Evolutionary conservation across 2,113 vertebrate genomes (phyloP).

Genomic region (Albula goreensis): DNA sequence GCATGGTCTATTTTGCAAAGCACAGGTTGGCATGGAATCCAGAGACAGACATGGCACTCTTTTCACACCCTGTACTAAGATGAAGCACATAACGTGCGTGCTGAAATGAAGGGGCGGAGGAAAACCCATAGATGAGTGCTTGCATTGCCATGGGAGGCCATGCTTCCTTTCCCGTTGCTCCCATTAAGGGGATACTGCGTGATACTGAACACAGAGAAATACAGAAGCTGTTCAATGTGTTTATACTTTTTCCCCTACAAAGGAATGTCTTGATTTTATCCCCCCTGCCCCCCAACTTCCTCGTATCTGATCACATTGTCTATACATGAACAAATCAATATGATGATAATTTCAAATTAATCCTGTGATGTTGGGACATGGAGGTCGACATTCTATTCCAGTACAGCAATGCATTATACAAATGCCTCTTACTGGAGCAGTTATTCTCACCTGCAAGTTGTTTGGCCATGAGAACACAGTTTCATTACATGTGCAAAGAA

Average conservation of each 20-base stretch:
- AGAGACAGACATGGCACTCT: too few relatives aligned
- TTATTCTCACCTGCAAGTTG: conserved; percentile 92
- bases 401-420: conserved; percentile 85
- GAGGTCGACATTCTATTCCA: conserved; percentile 87
- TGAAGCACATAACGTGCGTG: conserved; percentile 40
- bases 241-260: conserved; percentile 67
- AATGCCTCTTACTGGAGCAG: conserved; percentile 92
- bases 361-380: conserved; percentile 81
- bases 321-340: conserved; percentile 96
- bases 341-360: conserved; percentile 90
- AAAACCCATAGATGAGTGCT: conserved; percentile 55
- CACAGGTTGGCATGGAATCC: too few relatives aligned
- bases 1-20: too few relatives aligned
- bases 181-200: conserved; percentile 77
- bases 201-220: conserved; percentile 80
- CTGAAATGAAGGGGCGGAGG: conserved; percentile 55
- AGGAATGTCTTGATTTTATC: conserved; percentile 97
- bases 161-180: conserved; percentile 77
- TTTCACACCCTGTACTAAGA: too few relatives aligned
- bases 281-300: conserved; percentile 58
- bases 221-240: conserved; percentile 92
- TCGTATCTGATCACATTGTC: conserved; percentile 80
- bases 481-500: conserved; percentile 99
- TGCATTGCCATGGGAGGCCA: conserved; percentile 69
- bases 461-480: conserved; percentile 82